Evolutionary conservation across 1,140 invertebrate genomes (phyloP), one percentile per base, ranked within the genome.

Genomic region (Drosophila aff.): DNA sequence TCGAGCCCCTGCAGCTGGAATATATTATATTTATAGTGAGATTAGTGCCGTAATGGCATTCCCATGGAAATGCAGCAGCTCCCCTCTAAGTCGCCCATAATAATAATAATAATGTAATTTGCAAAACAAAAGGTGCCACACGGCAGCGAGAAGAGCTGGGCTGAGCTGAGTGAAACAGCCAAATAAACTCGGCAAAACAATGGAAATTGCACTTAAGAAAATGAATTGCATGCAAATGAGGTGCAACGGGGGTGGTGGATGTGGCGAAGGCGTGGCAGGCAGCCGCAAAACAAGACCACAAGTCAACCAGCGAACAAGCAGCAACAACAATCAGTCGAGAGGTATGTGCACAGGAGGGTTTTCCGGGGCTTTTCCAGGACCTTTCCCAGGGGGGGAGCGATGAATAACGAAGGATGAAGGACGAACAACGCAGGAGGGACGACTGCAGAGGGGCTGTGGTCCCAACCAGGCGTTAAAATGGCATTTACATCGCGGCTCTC

Each of bases 191-290:
- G 55, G 66, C 53, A 81, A 89, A 89, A 89, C 85, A 90, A 90
- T 90, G 86, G 57, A 82, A 89, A 91, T 90, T 89, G 85, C 85
- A 89, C 85, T 89, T 90, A 90, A 89, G 85, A 90, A 89, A 89
- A 89, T 89, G 85, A 89, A 89, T 89, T 89, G 85, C 85, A 89
- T 90, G 85, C 85, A 89, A 89, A 89, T 89, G 79, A 90, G 85
- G 64, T 62, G 71, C 65, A 58, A 65, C 21, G 49, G 47, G 58
- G 69, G 53, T 9, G 44, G 78, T 40, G 61, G 26, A 13, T 46
- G 64, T 28, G 33, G 46, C 7, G 43, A 31, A 44, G 50, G 57
- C 33, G 44, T 43, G 38, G 65, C 44, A 50, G 41, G 57, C 46
- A 47, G 60, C 71, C 74, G 59, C 81, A 90, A 76, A 89, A 90